Percentiles rank a stretch among this genome's conserved stretches.
phyloP scores from a whole-genome alignment of 1,140 invertebrate genomes.

The Drosophila parabipectinata region DNA sequence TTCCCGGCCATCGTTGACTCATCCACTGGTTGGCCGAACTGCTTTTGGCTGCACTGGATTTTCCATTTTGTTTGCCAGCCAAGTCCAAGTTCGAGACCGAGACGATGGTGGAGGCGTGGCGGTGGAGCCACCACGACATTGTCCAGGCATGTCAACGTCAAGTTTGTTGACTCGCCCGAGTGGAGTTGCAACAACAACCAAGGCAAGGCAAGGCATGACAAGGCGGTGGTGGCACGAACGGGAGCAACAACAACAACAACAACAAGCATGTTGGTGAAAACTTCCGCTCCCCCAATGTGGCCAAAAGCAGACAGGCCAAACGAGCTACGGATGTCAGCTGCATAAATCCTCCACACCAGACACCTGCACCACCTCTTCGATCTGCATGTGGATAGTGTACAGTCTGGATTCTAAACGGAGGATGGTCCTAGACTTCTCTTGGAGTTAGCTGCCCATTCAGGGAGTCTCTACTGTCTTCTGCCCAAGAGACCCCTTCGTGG shows the following conservation, averaged over 20 bases:
- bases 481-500: constrained; percentile 3
- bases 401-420: too few relatives aligned
- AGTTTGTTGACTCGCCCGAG: constrained; percentile 77
- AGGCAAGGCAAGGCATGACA: too few relatives aligned
- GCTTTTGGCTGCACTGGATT: constrained; percentile 41
- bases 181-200: constrained; percentile 52
- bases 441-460: too few relatives aligned
- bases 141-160: constrained; percentile 64
- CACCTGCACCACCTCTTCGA: constrained; percentile 23
- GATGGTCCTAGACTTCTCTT: too few relatives aligned
- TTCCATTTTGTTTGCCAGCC: constrained; percentile 51
- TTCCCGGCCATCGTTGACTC: constrained; percentile 41
- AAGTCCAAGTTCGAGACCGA: constrained; percentile 10
- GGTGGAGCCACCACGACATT: constrained; percentile 45
- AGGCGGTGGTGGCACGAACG: constrained; percentile 6
- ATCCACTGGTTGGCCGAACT: constrained; percentile 41
- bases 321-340: constrained; percentile 77
- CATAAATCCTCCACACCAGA: constrained; percentile 57
- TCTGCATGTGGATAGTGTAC: constrained; percentile 15
- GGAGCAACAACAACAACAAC: constrained; percentile 34
- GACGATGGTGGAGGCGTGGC: constrained; percentile 17
- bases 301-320: constrained; percentile 55
- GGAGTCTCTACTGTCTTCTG: constrained; percentile 6
- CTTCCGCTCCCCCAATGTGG: constrained; percentile 59
- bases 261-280: constrained; percentile 53